Conservation (phyloP, 2,113 vertebrate genomes). For the Pygoscelis antarcticus region DNA sequence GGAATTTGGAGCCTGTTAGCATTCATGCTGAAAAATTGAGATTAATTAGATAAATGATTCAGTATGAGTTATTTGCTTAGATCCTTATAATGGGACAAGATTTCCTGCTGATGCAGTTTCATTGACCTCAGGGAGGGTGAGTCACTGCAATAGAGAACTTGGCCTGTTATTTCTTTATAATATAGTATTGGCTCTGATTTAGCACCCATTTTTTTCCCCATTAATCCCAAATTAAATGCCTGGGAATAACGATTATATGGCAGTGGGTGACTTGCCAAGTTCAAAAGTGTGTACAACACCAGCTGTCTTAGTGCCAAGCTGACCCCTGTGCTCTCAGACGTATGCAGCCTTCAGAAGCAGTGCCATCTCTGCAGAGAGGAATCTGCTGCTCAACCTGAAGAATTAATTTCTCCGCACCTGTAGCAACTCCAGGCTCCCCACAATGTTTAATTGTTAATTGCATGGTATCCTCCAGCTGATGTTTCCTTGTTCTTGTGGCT, state of each 20-base stretch:
- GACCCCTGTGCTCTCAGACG: neutral
- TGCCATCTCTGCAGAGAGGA: neutral
- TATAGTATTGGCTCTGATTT: neutral
- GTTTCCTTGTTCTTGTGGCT: neutral
- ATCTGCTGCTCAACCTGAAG: neutral
- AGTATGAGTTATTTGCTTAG: neutral
- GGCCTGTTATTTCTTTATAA: neutral
- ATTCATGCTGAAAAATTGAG: neutral
- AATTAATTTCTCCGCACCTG: neutral
- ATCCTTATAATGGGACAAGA: neutral
- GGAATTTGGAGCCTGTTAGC: neutral
- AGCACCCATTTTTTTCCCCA: neutral
- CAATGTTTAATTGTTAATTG: neutral
- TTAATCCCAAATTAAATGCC: conserved; percentile 22
- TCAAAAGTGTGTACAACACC: neutral
- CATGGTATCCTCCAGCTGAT: neutral
- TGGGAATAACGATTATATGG: neutral
- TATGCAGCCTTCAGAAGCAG: fast-evolving
- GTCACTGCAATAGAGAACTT: neutral
- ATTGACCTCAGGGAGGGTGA: conserved; percentile 16
- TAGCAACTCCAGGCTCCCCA: neutral
- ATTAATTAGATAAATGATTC: conserved; percentile 32
- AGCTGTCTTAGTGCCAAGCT: neutral
- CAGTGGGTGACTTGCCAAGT: neutral
- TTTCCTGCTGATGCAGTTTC: neutral